These are phyloP conservation scores for Chesias legatella DNA, from an alignment of 2,888 invertebrate genomes.

Conservation along the genomic window DNA sequence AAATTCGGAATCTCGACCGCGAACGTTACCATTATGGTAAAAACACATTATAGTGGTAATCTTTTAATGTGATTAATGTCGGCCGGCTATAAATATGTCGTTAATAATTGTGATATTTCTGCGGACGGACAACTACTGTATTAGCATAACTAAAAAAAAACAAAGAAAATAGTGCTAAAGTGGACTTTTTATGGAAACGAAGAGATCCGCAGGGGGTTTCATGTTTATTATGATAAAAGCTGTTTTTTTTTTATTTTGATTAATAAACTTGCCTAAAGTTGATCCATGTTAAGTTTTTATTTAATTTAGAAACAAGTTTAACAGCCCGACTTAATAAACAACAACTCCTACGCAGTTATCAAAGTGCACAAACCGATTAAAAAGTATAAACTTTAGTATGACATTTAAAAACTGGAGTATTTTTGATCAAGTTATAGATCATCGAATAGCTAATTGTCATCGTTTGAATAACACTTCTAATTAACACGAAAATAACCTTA, in stretches of 20 bases:
- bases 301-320: slow-evolving; percentile 20
- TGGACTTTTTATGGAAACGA: background rate
- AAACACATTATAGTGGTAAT: slow-evolving; percentile 21
- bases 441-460: slow-evolving; percentile 7
- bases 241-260: background rate
- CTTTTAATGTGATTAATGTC: slow-evolving; percentile 33
- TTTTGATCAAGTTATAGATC: slow-evolving; percentile 17
- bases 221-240: no score
- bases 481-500: background rate
- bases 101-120: slow-evolving; percentile 35
- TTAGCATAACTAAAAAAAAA: slow-evolving; percentile 14
- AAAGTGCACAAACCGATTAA: slow-evolving; percentile 25
- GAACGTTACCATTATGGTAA: slow-evolving; percentile 30
- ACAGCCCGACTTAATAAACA: slow-evolving; percentile 30
- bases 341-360: slow-evolving; percentile 35
- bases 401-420: slow-evolving; percentile 24
- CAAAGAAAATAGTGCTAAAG: background rate
- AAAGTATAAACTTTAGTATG: slow-evolving; percentile 23
- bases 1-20: slow-evolving; percentile 30
- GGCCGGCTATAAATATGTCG: slow-evolving; percentile 48
- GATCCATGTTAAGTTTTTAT: slow-evolving; percentile 21
- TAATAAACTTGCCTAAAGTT: background rate
- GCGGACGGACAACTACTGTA: slow-evolving; percentile 27
- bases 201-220: background rate
- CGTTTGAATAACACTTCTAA: background rate